A percentile compares a stretch with the other conserved stretches of the same genome.
These are phyloP conservation scores for Drosophila elegans DNA, from an alignment of 1,140 invertebrate genomes.

Conservation along the genomic window DNA sequence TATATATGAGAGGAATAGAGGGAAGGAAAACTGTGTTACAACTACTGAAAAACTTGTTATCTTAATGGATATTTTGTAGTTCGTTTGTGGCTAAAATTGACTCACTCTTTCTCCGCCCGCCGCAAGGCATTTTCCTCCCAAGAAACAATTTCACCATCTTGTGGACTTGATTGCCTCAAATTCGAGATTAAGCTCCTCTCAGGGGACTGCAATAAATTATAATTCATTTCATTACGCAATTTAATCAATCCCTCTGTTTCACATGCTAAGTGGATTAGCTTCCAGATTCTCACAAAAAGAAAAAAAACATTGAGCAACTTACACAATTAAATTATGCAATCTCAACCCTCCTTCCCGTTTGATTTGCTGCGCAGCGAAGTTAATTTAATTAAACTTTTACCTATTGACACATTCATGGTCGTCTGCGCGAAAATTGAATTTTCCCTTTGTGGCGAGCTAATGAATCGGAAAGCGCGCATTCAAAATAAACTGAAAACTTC, in stretches of 20 bases:
- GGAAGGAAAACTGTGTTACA: conserved; percentile 68
- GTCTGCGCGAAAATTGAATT: conserved; percentile 43
- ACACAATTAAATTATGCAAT: conserved; percentile 63
- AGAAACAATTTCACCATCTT: conserved; percentile 26
- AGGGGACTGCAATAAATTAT: conserved; percentile 23
- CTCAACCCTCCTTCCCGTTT: conserved; percentile 9
- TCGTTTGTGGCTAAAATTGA: conserved; percentile 81
- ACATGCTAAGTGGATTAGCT: conserved; percentile 3
- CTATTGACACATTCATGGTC: conserved; percentile 51
- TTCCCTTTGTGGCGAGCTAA: conserved; percentile 46
- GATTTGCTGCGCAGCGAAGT: conserved; percentile 22
- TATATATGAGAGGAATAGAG: conserved; percentile 27
- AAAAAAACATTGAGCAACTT: conserved; percentile 8
- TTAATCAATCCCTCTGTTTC: conserved; percentile 4
- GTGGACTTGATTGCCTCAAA: background rate
- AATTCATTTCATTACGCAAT: conserved; percentile 17
- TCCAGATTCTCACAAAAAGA: background rate
- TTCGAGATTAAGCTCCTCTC: background rate
- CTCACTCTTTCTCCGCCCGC: conserved; percentile 54
- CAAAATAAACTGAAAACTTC: conserved; percentile 43
- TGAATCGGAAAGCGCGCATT: conserved; percentile 54
- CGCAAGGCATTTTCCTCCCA: conserved; percentile 23
- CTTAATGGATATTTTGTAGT: conserved; percentile 83
- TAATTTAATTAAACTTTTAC: conserved; percentile 76
- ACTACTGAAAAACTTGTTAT: conserved; percentile 83